Evolutionary conservation across 2,113 vertebrate species (phyloP).

Genomic region (Pipra filicauda): DNA sequence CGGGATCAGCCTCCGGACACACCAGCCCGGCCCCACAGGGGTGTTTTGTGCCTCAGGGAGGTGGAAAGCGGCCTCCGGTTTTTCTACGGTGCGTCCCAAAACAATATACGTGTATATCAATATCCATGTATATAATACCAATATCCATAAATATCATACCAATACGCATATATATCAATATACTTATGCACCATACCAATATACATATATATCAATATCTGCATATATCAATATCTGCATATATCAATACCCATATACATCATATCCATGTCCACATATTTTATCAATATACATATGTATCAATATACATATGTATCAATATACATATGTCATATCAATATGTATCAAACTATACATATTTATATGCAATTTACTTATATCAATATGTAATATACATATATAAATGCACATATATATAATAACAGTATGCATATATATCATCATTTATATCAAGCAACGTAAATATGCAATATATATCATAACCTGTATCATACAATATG

Average conservation of each 20-base stretch:
- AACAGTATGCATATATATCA: background rate
- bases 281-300: no score
- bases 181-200: no score
- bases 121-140: background rate
- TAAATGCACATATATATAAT: background rate
- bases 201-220: background rate
- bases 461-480: no score
- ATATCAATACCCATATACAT: no score
- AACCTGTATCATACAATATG: background rate
- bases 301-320: background rate
- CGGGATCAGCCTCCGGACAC: rapidly evolving
- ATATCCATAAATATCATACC: background rate
- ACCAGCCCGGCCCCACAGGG: rapidly evolving
- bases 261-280: background rate
- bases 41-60: rapidly evolving
- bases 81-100: no score
- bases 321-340: no score
- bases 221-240: background rate
- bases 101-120: background rate
- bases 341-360: no score
- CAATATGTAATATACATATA: no score
- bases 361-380: background rate
- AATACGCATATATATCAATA: background rate
- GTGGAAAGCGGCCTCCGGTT: background rate
- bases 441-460: no score